These are phyloP conservation scores for Condylostylus longicornis DNA, from an alignment of 1,140 invertebrate species.

Conservation along the genomic window DNA sequence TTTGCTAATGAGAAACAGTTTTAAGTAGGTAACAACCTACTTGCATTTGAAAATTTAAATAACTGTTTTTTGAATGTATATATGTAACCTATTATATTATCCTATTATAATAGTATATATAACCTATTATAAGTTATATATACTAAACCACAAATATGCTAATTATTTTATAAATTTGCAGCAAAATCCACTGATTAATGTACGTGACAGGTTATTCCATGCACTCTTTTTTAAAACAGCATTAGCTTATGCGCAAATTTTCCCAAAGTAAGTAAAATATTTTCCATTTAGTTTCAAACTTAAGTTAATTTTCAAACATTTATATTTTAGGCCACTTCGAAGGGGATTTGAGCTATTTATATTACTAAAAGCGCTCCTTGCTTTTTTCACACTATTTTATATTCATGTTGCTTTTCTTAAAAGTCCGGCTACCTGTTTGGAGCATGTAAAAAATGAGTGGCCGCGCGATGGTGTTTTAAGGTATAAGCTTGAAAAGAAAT, in stretches of 20 bases:
- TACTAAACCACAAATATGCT: too few relatives aligned
- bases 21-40: too few relatives aligned
- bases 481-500: too few relatives aligned
- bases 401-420: constrained; percentile 89
- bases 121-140: too few relatives aligned
- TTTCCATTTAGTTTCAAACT: constrained; percentile 1
- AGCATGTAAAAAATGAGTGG: constrained; percentile 80
- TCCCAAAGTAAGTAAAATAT: constrained; percentile 41
- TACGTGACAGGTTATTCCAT: constrained; percentile 87
- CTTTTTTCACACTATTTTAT: constrained; percentile 84
- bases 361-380: constrained; percentile 73
- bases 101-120: too few relatives aligned
- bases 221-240: constrained; percentile 86
- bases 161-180: too few relatives aligned
- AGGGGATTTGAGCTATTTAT: constrained; percentile 83
- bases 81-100: too few relatives aligned
- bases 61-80: too few relatives aligned
- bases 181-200: constrained; percentile 65
- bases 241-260: constrained; percentile 73
- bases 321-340: constrained; percentile 47
- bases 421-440: constrained; percentile 83
- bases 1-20: too few relatives aligned
- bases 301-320: constrained; percentile 1
- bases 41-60: too few relatives aligned
- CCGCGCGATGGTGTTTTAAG: constrained; percentile 87